These are phyloP conservation scores for Syngnathus scovelli DNA, from an alignment of 2,113 vertebrate genomes.

Conservation along the genomic window DNA sequence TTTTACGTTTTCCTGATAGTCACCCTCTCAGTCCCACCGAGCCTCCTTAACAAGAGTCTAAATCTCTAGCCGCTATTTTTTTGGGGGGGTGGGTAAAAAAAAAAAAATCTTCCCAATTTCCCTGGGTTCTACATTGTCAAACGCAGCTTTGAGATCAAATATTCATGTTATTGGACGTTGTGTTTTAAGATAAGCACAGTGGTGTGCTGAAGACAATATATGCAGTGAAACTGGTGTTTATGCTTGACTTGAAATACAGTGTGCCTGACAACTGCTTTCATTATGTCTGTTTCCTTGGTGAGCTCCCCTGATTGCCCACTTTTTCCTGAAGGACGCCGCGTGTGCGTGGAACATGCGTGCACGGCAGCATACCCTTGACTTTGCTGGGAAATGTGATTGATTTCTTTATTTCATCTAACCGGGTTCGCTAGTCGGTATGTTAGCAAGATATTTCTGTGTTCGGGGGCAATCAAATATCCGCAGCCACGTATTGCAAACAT, in stretches of 20 bases:
- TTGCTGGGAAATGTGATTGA: conserved; percentile 24
- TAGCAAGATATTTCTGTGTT: conserved; percentile 12
- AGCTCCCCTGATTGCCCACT: conserved; percentile 64
- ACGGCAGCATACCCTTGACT: conserved; percentile 15
- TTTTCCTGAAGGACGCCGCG: conserved; percentile 27
- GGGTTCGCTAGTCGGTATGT: conserved; percentile 11
- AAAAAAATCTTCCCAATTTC: not conserved
- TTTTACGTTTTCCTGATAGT: conserved; percentile 45
- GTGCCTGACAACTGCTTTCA: conserved; percentile 38
- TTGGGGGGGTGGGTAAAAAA: conserved; percentile 33
- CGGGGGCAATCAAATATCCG: conserved; percentile 21
- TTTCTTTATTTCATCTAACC: conserved; percentile 12
- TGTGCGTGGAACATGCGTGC: conserved; percentile 20
- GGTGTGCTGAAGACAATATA: conserved; percentile 24
- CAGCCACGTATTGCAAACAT: conserved; percentile 1
- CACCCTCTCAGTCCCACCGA: conserved; percentile 38
- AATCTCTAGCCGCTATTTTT: conserved; percentile 51
- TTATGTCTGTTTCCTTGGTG: conserved; percentile 55
- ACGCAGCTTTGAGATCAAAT: conserved; percentile 23
- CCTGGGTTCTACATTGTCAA: not conserved
- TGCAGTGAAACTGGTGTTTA: conserved; percentile 41
- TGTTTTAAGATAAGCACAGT: conserved; percentile 22
- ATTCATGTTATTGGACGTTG: conserved; percentile 35
- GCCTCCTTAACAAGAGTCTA: conserved; percentile 41
- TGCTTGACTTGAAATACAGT: conserved; percentile 32